Evolutionary conservation across 2,797 vertebrate species (phyloP).

Genomic region (Thripadectes ignobilis): DNA sequence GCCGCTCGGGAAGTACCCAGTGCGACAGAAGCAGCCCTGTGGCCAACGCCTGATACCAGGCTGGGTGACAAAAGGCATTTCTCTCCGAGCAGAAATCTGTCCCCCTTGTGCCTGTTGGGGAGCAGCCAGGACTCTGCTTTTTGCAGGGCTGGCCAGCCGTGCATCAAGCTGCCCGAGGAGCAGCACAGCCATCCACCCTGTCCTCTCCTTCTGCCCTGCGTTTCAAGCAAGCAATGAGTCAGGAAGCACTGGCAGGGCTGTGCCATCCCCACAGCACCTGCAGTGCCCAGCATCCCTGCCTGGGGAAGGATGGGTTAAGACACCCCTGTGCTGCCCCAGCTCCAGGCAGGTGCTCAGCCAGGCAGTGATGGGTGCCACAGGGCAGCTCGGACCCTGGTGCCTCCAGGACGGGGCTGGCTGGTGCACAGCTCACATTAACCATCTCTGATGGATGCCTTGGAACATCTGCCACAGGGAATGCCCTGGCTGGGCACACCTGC

Average conservation of each 20-base stretch:
- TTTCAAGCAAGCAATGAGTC: neutral
- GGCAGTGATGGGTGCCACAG: neutral
- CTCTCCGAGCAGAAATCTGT: neutral
- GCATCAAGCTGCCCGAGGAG: neutral
- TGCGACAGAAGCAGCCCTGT: neutral
- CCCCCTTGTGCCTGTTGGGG: neutral
- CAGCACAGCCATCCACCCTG: neutral
- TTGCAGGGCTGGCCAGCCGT: neutral
- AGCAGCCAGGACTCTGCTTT: neutral
- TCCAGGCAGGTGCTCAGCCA: neutral
- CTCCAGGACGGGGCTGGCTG: rapidly evolving
- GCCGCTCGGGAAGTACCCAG: rapidly evolving
- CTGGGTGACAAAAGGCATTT: constrained; percentile 27
- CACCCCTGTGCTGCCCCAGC: rapidly evolving
- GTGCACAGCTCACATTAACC: neutral
- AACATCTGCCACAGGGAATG: neutral
- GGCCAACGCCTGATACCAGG: neutral
- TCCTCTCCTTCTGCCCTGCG: neutral
- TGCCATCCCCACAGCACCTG: rapidly evolving
- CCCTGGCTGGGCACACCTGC: neutral
- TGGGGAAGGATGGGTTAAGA: rapidly evolving
- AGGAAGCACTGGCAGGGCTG: neutral
- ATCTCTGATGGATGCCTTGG: neutral
- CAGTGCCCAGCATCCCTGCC: rapidly evolving
- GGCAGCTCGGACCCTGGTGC: neutral